Base-by-base conservation (phyloP, 2,797 vertebrate genomes). In the Betta splendens region DNA sequence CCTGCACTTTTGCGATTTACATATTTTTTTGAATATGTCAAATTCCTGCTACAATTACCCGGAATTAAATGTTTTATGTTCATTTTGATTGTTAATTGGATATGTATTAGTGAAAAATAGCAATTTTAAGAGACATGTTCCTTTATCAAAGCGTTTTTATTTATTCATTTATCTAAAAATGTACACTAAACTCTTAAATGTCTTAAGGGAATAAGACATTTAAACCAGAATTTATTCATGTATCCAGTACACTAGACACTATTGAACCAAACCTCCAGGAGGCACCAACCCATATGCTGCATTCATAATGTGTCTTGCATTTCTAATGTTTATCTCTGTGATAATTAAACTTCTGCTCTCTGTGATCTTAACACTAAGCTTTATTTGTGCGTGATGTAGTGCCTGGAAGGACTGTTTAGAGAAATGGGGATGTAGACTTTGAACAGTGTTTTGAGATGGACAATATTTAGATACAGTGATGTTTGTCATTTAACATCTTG, bases 331-430 rank as follows among this genome's bases (percentile, higher is more conserved):
- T 49, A 39, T 18, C 9, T 32, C 3, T 11, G 11, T 5, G 0
- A 39, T 38, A 52, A 42, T 25, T 45, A 28, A 40, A 59, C 12
- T 22, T 50, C 12, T 12, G 7, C n/a, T 39, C 5, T 21, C 4
- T 44, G 18, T 12, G 29, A 25, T 7, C 23, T 26, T 51, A 36
- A 49, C 38, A 39, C 5, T 11, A 2, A 4, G 31, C 40, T 60
- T 44, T 36, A 37, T 36, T 54, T 47, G 37, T 29, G n/a, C 11
- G 16, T 56, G 15, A 71, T 47, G 51, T 31, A 51, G 45, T 48
- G 13, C 10, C 23, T 43, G 25, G 17, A 26, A 48, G 45, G 46
- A 21, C 20, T 31, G 33, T 49, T 37, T 32, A 8, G 17, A 67
- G 29, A 48, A 42, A 37, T 4, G 9, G 3, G 40, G 60, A 33